Percentiles rank a stretch among this genome's conserved stretches.
Conservation (phyloP, 2,797 vertebrate species). For the Vireo griseus region DNA sequence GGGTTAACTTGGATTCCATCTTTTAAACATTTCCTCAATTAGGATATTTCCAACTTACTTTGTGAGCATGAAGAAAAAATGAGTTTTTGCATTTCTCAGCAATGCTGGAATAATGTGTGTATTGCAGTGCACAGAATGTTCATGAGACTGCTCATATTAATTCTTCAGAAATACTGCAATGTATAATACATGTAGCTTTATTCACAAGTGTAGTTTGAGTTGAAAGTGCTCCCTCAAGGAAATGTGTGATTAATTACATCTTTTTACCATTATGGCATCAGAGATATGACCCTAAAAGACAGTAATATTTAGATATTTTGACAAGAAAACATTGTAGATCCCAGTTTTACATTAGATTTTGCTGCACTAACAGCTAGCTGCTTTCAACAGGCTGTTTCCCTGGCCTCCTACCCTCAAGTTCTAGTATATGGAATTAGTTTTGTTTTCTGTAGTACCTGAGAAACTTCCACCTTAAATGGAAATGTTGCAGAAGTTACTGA, state of each 20-base stretch:
- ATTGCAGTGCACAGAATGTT: not conserved
- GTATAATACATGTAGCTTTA: not conserved
- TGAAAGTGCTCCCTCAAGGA: not conserved
- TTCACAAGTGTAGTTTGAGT: not conserved
- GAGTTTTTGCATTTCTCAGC: not conserved
- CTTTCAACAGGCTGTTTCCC: not conserved
- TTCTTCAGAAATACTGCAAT: not conserved
- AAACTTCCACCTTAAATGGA: not conserved
- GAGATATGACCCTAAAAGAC: not conserved
- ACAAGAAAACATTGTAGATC: not conserved
- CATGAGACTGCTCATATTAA: not conserved
- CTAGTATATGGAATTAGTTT: not conserved
- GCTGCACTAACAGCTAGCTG: not conserved
- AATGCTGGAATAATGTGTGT: not conserved
- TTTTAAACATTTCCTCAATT: not conserved
- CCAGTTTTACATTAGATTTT: not conserved
- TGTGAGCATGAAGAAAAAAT: not conserved
- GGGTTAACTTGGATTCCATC: not conserved
- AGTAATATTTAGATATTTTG: not conserved
- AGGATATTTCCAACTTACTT: not conserved
- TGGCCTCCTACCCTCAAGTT: not conserved
- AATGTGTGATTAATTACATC: not conserved
- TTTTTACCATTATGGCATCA: not conserved
- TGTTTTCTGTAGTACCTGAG: not conserved
- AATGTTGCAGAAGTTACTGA: not conserved